Conservation (phyloP, 2,888 invertebrate species). For the Drosophila pegasa region DNA sequence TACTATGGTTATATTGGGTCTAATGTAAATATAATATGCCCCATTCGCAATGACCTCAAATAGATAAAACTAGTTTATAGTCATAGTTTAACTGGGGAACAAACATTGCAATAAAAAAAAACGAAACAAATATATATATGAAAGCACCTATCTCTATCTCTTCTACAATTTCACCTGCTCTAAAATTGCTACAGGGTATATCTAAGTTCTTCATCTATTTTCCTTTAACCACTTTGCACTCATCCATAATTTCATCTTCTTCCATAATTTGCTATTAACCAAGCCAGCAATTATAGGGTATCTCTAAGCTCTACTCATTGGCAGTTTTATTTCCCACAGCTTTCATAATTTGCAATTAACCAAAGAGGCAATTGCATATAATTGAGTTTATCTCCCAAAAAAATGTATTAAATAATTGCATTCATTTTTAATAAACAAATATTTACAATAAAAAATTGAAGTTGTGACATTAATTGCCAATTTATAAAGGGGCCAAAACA, state of each 20-base stretch:
- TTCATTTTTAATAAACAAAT: constrained; percentile 21
- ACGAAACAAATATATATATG: too few relatives aligned
- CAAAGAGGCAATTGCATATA: constrained; percentile 39
- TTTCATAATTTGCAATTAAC: constrained; percentile 37
- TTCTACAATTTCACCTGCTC: too few relatives aligned
- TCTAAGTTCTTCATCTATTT: background rate
- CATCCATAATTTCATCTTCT: too few relatives aligned
- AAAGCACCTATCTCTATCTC: too few relatives aligned
- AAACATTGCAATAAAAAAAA: too few relatives aligned
- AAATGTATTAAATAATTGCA: constrained; percentile 45
- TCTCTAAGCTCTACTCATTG: background rate
- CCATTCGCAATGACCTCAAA: too few relatives aligned
- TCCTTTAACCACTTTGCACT: too few relatives aligned
- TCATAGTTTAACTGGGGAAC: too few relatives aligned
- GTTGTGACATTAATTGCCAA: constrained; percentile 44
- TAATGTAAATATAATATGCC: too few relatives aligned
- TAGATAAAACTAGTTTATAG: too few relatives aligned
- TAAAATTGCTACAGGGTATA: background rate
- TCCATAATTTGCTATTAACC: background rate
- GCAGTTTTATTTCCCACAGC: constrained; percentile 20
- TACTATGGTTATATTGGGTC: too few relatives aligned
- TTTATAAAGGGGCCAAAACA: constrained; percentile 5
- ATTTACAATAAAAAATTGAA: constrained; percentile 20
- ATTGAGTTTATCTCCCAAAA: constrained; percentile 33
- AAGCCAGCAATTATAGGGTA: background rate